phyloP scores from a whole-genome alignment of 2,797 vertebrate genomes.

The Trachurus trachurus region DNA sequence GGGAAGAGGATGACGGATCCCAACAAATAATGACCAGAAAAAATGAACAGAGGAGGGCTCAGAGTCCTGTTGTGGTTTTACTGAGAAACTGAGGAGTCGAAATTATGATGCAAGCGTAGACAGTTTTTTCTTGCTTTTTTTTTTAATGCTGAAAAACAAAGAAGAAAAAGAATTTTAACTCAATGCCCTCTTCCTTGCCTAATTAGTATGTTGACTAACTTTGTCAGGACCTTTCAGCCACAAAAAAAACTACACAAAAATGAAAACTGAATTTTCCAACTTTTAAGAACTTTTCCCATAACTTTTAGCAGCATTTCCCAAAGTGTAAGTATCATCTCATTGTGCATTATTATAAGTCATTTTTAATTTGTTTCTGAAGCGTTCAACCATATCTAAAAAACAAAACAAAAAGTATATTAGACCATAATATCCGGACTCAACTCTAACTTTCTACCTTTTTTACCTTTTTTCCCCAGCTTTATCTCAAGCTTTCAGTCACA shows the following conservation, averaged over 20 bases:
- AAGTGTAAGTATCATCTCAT: background rate
- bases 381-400: background rate
- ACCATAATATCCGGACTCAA: background rate
- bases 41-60: constrained; percentile 35
- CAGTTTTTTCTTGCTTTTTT: background rate
- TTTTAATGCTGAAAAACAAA: background rate
- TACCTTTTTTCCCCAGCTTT: background rate
- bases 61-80: constrained; percentile 24
- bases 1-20: constrained; percentile 48
- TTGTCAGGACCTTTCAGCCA: background rate
- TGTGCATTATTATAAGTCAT: background rate
- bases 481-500: background rate
- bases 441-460: too few species aligned
- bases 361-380: background rate
- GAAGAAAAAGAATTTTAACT: background rate
- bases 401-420: background rate
- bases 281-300: background rate
- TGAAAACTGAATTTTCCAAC: too few species aligned
- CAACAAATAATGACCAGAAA: constrained; percentile 54
- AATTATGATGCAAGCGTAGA: constrained; percentile 25
- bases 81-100: constrained; percentile 31
- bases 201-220: background rate
- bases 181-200: too few species aligned
- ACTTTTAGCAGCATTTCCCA: background rate
- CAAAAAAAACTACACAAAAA: background rate